phyloP scores from a whole-genome alignment of 2,888 invertebrate species.

The Trichacis sp. region DNA sequence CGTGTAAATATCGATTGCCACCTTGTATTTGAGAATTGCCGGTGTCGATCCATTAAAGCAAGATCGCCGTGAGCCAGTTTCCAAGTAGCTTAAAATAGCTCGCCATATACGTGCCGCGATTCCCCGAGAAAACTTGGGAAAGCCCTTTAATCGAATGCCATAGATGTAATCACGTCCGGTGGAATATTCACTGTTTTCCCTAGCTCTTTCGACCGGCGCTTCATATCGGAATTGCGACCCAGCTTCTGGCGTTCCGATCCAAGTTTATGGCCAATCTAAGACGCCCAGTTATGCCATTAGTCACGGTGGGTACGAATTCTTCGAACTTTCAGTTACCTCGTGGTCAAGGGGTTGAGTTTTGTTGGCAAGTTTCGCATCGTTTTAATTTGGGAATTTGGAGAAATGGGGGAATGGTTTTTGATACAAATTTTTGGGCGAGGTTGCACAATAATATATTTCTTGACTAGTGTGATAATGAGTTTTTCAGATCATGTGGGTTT shows the following conservation, averaged over 20 bases:
- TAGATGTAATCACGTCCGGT: conserved; percentile 29
- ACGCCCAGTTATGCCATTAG: conserved; percentile 32
- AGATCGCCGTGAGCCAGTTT: conserved; percentile 32
- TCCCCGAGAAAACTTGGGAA: conserved; percentile 18
- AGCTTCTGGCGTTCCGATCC: conserved; percentile 25
- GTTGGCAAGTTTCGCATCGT: too few species aligned
- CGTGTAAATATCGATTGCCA: conserved; percentile 31
- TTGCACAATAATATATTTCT: too few species aligned
- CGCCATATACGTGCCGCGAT: conserved; percentile 22
- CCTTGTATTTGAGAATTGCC: conserved; percentile 30
- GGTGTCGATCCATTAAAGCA: conserved; percentile 30
- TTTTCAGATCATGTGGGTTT: too few species aligned
- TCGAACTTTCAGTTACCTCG: conserved; percentile 3
- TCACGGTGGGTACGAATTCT: conserved; percentile 36
- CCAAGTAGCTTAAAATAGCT: conserved; percentile 32
- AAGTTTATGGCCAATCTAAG: conserved; percentile 28
- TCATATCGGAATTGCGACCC: conserved; percentile 31
- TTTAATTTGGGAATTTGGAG: too few species aligned
- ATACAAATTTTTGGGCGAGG: too few species aligned
- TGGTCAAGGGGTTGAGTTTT: too few species aligned
- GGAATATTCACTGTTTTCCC: conserved; percentile 33
- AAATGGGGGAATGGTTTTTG: too few species aligned
- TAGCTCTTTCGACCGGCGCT: conserved; percentile 11
- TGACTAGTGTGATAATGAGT: too few species aligned
- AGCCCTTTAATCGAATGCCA: conserved; percentile 39